Percentiles rank a stretch among this genome's conserved stretches.
These are phyloP conservation scores for Rutpela maculata DNA, from an alignment of 2,888 invertebrate species.

Conservation along the genomic window DNA sequence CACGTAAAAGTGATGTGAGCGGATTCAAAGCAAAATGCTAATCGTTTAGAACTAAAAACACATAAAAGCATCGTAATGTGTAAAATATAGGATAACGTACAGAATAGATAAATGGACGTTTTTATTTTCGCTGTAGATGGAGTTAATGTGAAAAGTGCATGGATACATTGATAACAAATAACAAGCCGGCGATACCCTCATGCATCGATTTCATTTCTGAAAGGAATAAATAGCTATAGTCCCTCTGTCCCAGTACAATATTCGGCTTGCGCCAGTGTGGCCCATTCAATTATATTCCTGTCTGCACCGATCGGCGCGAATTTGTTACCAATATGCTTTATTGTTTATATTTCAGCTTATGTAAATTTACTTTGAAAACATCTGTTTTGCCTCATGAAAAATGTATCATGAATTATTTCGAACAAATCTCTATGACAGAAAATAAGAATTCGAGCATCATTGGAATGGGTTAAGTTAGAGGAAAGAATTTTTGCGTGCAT, in stretches of 20 bases:
- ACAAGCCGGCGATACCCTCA: constrained; percentile 7
- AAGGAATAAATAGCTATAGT: constrained; percentile 70
- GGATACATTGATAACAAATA: constrained; percentile 10
- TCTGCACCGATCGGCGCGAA: constrained; percentile 59
- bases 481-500: too few relatives aligned
- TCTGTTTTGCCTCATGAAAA: constrained; percentile 16
- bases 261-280: constrained; percentile 64
- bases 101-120: too few relatives aligned
- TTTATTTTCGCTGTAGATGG: neutral
- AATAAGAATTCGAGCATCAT: too few relatives aligned
- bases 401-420: constrained; percentile 19
- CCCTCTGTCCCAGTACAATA: constrained; percentile 73
- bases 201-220: constrained; percentile 52
- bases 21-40: too few relatives aligned
- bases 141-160: neutral
- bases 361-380: constrained; percentile 16
- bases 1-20: too few relatives aligned
- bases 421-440: neutral
- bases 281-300: constrained; percentile 68
- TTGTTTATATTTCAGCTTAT: constrained; percentile 30
- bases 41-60: too few relatives aligned
- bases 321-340: constrained; percentile 58
- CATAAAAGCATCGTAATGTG: too few relatives aligned
- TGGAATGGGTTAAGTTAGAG: too few relatives aligned
- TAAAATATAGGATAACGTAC: too few relatives aligned